These are phyloP conservation scores for Eurystomus gularis DNA, from an alignment of 2,113 vertebrate species.

Conservation along the genomic window DNA sequence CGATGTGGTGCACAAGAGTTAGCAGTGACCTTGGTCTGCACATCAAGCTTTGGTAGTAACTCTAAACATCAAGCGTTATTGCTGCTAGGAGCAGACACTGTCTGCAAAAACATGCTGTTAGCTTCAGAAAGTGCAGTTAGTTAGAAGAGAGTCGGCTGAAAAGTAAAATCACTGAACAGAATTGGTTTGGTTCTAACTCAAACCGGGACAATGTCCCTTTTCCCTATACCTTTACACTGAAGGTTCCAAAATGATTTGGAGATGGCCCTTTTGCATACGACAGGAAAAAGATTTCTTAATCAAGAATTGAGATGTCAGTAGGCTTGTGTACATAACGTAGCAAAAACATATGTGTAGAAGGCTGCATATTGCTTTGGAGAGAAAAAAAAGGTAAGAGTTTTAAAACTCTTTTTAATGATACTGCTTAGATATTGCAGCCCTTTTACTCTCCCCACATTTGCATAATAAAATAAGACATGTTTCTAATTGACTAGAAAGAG, in stretches of 20 bases:
- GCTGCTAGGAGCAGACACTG: too few relatives aligned
- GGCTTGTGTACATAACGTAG: background rate
- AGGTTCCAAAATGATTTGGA: background rate
- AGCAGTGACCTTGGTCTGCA: too few relatives aligned
- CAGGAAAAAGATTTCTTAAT: background rate
- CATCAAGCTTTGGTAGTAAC: too few relatives aligned
- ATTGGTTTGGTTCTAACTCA: too few relatives aligned
- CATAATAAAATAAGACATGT: background rate
- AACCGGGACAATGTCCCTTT: too few relatives aligned
- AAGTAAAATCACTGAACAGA: too few relatives aligned
- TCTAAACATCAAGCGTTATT: too few relatives aligned
- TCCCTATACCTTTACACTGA: background rate
- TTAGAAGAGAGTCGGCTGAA: too few relatives aligned
- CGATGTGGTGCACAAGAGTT: too few relatives aligned
- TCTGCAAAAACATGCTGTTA: too few relatives aligned
- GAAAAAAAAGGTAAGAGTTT: background rate
- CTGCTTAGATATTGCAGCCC: background rate
- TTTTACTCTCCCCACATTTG: background rate
- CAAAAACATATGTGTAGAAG: background rate
- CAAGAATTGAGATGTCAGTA: background rate
- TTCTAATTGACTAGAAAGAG: background rate
- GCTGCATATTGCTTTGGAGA: background rate
- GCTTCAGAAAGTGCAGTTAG: too few relatives aligned
- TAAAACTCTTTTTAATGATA: background rate
- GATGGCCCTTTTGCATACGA: background rate